phyloP scores from a whole-genome alignment of 2,797 vertebrate species.

The Urophycis tenuis region DNA sequence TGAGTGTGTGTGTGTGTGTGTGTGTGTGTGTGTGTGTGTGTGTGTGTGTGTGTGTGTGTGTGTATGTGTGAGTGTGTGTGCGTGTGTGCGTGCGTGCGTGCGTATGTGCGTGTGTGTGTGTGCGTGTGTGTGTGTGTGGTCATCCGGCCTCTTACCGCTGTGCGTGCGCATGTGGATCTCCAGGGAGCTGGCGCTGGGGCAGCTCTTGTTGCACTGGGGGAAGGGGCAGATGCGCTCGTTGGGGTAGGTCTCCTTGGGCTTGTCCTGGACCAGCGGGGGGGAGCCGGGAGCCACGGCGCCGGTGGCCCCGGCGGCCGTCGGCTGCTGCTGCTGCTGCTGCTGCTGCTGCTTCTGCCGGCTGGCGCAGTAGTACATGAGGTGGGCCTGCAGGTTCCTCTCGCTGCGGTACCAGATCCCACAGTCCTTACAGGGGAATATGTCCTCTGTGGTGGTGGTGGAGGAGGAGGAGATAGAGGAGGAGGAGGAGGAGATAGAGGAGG shows the following conservation, averaged over 20 bases:
- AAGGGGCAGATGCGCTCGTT: conserved; percentile 92
- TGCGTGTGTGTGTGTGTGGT: too few species aligned
- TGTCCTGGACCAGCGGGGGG: conserved; percentile 77
- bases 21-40: too few species aligned
- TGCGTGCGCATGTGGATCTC: conserved; percentile 99
- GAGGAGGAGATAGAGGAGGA: not conserved
- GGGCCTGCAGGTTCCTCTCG: conserved; percentile 93
- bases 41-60: too few species aligned
- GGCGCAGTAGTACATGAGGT: conserved; percentile 96
- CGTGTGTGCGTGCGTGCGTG: too few species aligned
- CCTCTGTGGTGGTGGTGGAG: conserved; percentile 72
- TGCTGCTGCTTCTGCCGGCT: conserved; percentile 82
- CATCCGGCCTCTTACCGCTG: conserved; percentile 73
- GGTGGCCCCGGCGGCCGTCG: conserved; percentile 54
- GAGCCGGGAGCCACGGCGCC: conserved; percentile 52
- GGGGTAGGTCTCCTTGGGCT: conserved; percentile 88
- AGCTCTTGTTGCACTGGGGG: conserved; percentile 96
- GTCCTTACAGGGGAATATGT: conserved; percentile 95
- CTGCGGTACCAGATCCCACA: conserved; percentile 98
- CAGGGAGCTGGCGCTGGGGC: conserved; percentile 94
- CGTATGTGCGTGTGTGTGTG: too few species aligned
- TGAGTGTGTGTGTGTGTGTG: too few species aligned
- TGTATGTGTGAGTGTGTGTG: too few species aligned
- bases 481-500: not conserved
- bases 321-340: conserved; percentile 5